These are phyloP conservation scores for Brachyrhaphis roseni DNA, from an alignment of 2,797 vertebrate genomes.

Conservation along the genomic window DNA sequence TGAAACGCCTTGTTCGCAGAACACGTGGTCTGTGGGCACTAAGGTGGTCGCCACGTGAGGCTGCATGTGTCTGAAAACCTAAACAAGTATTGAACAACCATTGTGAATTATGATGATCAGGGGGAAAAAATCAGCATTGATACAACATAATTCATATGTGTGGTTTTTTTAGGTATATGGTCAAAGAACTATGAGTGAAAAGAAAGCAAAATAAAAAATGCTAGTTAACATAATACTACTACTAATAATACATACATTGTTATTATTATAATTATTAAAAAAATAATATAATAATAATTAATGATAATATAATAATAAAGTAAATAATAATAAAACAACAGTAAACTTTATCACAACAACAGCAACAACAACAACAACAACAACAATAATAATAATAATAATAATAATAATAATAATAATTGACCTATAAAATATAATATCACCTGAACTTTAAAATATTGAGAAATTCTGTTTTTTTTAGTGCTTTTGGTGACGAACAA, in stretches of 20 bases:
- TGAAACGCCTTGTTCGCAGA: accelerated
- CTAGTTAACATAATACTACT: neutral
- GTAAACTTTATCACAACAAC: too few relatives aligned
- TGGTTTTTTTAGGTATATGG: neutral
- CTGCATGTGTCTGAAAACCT: slow-evolving; percentile 9
- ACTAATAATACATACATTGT: too few relatives aligned
- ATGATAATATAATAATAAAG: neutral
- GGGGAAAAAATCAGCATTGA: neutral
- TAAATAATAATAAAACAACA: too few relatives aligned
- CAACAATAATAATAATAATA: neutral
- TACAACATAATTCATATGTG: neutral
- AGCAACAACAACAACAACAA: neutral
- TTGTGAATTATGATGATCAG: neutral
- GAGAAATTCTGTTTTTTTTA: neutral
- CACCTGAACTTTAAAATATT: neutral
- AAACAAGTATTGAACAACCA: neutral
- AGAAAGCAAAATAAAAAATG: neutral
- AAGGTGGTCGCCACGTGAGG: slow-evolving; percentile 21
- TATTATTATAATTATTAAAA: neutral
- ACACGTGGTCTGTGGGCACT: neutral
- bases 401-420: neutral
- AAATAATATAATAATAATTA: neutral
- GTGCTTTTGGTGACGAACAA: neutral
- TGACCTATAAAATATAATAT: neutral
- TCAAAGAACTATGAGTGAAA: neutral